Evolutionary conservation across 2,888 invertebrate genomes (phyloP).

Genomic region (Euzetes globulus): DNA sequence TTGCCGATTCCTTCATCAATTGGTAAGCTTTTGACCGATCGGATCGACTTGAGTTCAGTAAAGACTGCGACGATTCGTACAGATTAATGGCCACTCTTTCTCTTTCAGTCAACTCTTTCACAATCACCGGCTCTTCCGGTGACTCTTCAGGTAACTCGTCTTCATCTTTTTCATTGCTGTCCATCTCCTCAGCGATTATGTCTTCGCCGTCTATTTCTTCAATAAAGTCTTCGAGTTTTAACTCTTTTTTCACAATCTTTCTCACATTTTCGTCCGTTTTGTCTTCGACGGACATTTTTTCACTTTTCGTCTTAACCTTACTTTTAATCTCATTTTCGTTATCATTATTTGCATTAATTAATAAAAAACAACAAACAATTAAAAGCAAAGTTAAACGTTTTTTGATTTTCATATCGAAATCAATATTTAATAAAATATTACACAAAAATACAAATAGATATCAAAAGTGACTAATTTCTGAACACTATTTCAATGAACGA

Average conservation of each 20-base stretch:
- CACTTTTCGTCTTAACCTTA: neutral
- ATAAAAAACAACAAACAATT: slow-evolving; percentile 14
- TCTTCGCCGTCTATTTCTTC: neutral
- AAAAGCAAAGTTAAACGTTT: slow-evolving; percentile 14
- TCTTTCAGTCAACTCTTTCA: slow-evolving; percentile 54
- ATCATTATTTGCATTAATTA: neutral
- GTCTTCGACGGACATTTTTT: neutral
- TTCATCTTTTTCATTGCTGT: neutral
- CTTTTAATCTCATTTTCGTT: slow-evolving; percentile 13
- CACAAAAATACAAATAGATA: too few relatives aligned
- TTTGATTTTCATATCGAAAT: slow-evolving; percentile 13
- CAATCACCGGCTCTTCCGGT: neutral
- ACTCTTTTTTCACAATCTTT: neutral
- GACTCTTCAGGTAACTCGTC: neutral
- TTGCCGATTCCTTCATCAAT: slow-evolving; percentile 68
- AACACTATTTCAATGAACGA: too few relatives aligned
- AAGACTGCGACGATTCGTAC: slow-evolving; percentile 62
- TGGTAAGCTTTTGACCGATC: slow-evolving; percentile 56
- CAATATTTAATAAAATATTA: neutral
- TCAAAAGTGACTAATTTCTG: too few relatives aligned
- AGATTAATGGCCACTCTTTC: slow-evolving; percentile 60
- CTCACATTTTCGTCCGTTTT: neutral
- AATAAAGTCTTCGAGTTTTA: neutral
- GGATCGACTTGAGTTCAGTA: slow-evolving; percentile 53
- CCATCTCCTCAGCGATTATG: neutral